phyloP scores from a whole-genome alignment of 2,888 invertebrate genomes.

The Hirtodrosophila cameraria region DNA sequence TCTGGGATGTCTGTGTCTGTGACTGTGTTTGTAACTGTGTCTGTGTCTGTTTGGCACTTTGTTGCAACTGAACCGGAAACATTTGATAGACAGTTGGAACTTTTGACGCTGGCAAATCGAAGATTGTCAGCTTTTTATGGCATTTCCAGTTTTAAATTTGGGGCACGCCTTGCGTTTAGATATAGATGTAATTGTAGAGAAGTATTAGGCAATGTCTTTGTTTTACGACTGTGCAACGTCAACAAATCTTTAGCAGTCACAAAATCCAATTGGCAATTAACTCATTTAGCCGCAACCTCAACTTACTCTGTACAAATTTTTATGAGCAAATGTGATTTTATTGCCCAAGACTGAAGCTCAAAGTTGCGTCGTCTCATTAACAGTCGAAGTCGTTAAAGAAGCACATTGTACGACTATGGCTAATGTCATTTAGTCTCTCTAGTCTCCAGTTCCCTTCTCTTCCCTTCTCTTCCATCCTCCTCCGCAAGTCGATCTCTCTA shows the following conservation, averaged over 20 bases:
- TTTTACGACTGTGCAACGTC: slow-evolving; percentile 66
- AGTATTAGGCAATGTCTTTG: slow-evolving; percentile 15
- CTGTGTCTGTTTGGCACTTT: slow-evolving; percentile 43
- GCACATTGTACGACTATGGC: slow-evolving; percentile 58
- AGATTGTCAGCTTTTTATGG: slow-evolving; percentile 23
- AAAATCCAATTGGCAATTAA: slow-evolving; percentile 77
- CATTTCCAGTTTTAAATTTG: slow-evolving; percentile 39
- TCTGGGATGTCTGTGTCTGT: slow-evolving; percentile 26
- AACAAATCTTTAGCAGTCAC: slow-evolving; percentile 66
- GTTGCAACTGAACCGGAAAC: slow-evolving; percentile 66
- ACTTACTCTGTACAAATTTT: slow-evolving; percentile 45
- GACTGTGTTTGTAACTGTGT: slow-evolving; percentile 18
- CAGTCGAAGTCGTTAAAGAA: slow-evolving; percentile 74
- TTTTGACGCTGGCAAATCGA: slow-evolving; percentile 21
- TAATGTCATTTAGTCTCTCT: slow-evolving; percentile 46
- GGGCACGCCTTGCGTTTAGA: slow-evolving; percentile 3
- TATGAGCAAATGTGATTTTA: slow-evolving; percentile 70
- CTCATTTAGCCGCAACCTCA: slow-evolving; percentile 62
- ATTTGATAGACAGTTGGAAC: slow-evolving; percentile 49
- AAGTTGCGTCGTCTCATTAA: slow-evolving; percentile 72
- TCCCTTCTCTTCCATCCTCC: neutral
- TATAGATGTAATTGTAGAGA: neutral
- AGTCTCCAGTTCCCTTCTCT: neutral
- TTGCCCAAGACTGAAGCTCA: slow-evolving; percentile 38
- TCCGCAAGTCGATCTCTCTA: slow-evolving; percentile 2